Conservation (phyloP, 2,113 vertebrate species). For the Raphicerus campestris region DNA sequence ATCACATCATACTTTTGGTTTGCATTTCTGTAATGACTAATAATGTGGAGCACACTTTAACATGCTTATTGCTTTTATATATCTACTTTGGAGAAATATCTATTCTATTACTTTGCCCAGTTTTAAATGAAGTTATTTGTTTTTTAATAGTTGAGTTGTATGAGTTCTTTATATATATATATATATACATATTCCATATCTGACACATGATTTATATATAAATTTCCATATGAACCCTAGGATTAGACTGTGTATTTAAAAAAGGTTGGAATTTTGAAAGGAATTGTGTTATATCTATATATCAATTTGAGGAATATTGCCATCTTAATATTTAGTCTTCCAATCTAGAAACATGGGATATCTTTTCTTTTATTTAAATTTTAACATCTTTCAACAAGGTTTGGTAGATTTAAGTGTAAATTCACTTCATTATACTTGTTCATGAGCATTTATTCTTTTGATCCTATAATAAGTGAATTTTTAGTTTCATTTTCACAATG, state of each 20-base stretch:
- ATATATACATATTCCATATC: neutral
- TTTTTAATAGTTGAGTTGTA: neutral
- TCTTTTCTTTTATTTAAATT: neutral
- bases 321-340: neutral
- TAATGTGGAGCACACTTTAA: neutral
- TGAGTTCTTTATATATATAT: neutral
- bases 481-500: neutral
- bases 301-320: neutral
- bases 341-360: neutral
- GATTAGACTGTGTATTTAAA: neutral
- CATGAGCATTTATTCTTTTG: neutral
- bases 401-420: neutral
- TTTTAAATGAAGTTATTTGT: neutral
- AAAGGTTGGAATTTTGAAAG: neutral
- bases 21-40: neutral
- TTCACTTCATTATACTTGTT: neutral
- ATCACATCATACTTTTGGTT: neutral
- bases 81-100: neutral
- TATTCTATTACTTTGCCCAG: neutral
- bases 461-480: neutral
- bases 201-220: neutral
- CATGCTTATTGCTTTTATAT: neutral
- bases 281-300: neutral
- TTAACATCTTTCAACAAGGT: neutral
- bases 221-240: neutral